Conservation (phyloP, 2,113 vertebrate genomes). For the Xiphias gladius region DNA sequence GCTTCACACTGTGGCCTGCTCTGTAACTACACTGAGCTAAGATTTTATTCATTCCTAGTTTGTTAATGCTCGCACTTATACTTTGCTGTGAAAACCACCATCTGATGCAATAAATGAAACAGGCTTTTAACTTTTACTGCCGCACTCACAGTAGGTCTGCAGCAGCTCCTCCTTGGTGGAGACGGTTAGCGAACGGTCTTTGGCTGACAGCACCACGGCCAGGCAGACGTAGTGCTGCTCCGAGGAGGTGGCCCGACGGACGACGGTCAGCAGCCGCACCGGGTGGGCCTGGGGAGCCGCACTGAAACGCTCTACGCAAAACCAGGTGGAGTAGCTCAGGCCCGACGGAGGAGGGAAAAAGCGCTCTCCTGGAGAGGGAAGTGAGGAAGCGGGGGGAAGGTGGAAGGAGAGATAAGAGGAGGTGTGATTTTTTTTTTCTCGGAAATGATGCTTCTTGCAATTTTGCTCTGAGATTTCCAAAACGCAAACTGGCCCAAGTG, state of each 20-base stretch:
- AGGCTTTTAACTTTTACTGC: background rate
- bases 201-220: slow-evolving; percentile 91
- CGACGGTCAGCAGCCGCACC: slow-evolving; percentile 92
- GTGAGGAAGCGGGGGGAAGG: background rate
- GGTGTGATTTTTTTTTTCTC: background rate
- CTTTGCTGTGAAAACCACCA: background rate
- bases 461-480: too few species aligned
- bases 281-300: slow-evolving; percentile 89
- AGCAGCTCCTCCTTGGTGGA: slow-evolving; percentile 98
- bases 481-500: too few species aligned
- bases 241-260: slow-evolving; percentile 92
- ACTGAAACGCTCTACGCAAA: slow-evolving; percentile 96
- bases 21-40: too few species aligned
- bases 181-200: slow-evolving; percentile 94
- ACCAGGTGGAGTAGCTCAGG: slow-evolving; percentile 96
- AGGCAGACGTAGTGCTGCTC: slow-evolving; percentile 98
- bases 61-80: too few species aligned
- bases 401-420: background rate
- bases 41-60: too few species aligned
- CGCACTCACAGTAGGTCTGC: slow-evolving; percentile 89
- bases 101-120: background rate
- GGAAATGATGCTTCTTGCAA: too few species aligned
- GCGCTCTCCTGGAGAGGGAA: slow-evolving; percentile 87
- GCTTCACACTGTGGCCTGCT: background rate
- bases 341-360: slow-evolving; percentile 97